Evolutionary conservation across 2,113 vertebrate genomes (phyloP).

Genomic region (Cavia aperea): DNA sequence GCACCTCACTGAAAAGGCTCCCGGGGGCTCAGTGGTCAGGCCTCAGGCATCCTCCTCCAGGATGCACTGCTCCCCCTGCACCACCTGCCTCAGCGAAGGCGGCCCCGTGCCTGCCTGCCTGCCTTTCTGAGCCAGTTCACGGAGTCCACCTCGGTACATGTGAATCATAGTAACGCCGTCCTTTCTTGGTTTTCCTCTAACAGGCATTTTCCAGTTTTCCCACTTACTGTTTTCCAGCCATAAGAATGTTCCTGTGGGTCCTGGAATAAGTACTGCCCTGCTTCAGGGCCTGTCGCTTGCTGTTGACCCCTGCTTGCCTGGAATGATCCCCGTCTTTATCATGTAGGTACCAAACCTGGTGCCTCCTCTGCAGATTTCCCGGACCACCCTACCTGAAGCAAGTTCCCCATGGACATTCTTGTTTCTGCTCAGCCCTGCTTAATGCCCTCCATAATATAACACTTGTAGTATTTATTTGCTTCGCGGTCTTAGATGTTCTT

Average conservation of each 20-base stretch:
- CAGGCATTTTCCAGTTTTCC: not conserved
- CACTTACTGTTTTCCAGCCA: not conserved
- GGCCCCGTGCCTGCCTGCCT: not conserved
- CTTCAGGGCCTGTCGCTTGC: not conserved
- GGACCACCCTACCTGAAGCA: not conserved
- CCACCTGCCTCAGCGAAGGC: not conserved
- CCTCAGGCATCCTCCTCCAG: not conserved
- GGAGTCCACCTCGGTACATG: no score
- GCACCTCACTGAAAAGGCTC: not conserved
- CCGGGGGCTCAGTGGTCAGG: not conserved
- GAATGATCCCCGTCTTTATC: not conserved
- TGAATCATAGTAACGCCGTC: not conserved
- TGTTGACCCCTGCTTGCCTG: not conserved
- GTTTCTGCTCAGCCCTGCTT: not conserved
- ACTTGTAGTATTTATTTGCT: not conserved
- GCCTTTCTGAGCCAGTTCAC: not conserved
- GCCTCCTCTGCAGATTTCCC: not conserved
- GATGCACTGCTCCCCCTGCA: not conserved
- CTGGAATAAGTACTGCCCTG: not conserved
- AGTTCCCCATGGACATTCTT: not conserved
- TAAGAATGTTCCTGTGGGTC: not conserved
- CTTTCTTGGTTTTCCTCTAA: not conserved
- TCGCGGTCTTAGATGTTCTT: not conserved
- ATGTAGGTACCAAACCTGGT: not conserved
- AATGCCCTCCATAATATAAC: not conserved